Percentiles rank a stretch among this genome's conserved stretches.
Conservation (phyloP, 2,113 vertebrate species). For the Climacteris rufus region DNA sequence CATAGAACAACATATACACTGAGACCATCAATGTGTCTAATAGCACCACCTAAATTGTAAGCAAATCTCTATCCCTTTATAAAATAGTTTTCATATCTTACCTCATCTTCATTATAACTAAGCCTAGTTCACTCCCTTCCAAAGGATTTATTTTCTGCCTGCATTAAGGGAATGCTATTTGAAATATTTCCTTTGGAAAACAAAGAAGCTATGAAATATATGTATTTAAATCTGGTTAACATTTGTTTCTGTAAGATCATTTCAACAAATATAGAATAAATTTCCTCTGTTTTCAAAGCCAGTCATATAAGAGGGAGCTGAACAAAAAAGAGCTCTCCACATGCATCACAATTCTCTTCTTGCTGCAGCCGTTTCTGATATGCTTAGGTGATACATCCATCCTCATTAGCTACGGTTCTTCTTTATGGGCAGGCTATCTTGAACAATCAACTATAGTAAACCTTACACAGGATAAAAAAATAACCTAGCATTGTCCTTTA, state of each 20-base stretch:
- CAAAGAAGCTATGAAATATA: not conserved
- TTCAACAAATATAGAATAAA: conserved; percentile 25
- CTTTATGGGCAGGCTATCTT: conserved; percentile 55
- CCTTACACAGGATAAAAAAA: conserved; percentile 52
- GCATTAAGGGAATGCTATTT: not conserved
- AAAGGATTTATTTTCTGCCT: not conserved
- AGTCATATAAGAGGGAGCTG: not conserved
- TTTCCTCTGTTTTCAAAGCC: conserved; percentile 21
- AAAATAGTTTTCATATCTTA: conserved; percentile 4
- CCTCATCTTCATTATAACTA: conserved; percentile 15
- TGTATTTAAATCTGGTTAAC: conserved; percentile 4
- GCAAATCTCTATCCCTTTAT: not conserved
- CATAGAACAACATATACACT: not conserved
- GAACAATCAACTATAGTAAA: not conserved
- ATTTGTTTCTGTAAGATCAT: conserved; percentile 33
- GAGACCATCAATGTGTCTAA: not conserved
- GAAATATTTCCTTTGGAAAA: conserved; percentile 48
- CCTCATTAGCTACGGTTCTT: conserved; percentile 65
- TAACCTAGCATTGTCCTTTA: not conserved
- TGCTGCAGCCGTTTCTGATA: conserved; percentile 38
- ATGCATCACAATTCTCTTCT: conserved; percentile 63
- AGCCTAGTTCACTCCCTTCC: not conserved
- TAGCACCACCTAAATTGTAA: not conserved
- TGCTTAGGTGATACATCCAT: conserved; percentile 70
- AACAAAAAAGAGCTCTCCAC: conserved; percentile 32